phyloP scores from a whole-genome alignment of 2,113 vertebrate genomes.

The Martes martes region DNA sequence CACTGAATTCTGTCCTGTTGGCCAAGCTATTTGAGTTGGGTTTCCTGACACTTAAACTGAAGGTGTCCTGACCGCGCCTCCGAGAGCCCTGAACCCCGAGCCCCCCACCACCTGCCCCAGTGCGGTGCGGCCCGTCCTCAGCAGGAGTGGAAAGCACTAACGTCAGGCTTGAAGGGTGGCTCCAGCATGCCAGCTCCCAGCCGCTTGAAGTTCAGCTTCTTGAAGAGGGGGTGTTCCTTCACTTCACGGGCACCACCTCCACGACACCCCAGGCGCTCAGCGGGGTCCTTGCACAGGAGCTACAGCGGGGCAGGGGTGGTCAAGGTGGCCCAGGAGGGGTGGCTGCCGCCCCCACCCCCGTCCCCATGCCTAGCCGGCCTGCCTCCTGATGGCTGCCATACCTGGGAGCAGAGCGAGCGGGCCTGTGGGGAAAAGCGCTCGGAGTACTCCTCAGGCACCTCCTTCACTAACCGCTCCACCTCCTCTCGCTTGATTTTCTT shows the following conservation, averaged over 20 bases:
- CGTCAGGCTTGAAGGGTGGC: slow-evolving; percentile 95
- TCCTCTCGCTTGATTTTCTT: slow-evolving; percentile 98
- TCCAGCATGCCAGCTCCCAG: slow-evolving; percentile 96
- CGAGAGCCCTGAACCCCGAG: neutral
- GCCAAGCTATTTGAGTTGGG: neutral
- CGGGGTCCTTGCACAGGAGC: slow-evolving; percentile 95
- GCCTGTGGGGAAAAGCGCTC: slow-evolving; percentile 91
- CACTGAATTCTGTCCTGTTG: neutral
- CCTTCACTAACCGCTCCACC: slow-evolving; percentile 93
- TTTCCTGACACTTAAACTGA: neutral
- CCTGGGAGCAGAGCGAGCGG: slow-evolving; percentile 92
- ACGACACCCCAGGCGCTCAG: slow-evolving; percentile 89
- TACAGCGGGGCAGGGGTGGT: slow-evolving; percentile 72
- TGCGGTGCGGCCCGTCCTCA: neutral
- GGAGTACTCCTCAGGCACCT: slow-evolving; percentile 94
- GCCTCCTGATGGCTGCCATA: slow-evolving; percentile 28
- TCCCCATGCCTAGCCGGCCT: neutral
- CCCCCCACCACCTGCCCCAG: rapidly evolving
- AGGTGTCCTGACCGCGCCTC: neutral
- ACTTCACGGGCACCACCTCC: slow-evolving; percentile 91
- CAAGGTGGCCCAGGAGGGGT: neutral
- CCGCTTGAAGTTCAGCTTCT: slow-evolving; percentile 95
- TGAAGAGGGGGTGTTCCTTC: slow-evolving; percentile 93
- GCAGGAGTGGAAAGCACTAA: slow-evolving; percentile 79
- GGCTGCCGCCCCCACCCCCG: neutral